A percentile compares a stretch with the other conserved stretches of the same genome.
Evolutionary conservation across 2,113 vertebrate species (phyloP).

Genomic region (Proterorhinus semilunaris): DNA sequence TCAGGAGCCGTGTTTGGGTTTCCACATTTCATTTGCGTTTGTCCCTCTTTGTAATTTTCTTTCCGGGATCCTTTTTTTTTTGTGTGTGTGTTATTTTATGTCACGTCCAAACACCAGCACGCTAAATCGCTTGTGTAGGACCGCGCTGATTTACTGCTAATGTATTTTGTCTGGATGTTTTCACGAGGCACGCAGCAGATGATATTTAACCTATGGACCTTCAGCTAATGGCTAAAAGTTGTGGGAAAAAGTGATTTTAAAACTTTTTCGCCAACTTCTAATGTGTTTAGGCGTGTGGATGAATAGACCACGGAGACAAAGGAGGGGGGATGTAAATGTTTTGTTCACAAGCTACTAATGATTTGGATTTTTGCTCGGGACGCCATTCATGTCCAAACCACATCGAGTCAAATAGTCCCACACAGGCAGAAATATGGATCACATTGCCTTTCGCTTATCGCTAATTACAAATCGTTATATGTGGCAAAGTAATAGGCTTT

Average conservation of each 20-base stretch:
- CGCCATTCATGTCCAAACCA: too few species aligned
- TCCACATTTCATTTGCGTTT: slow-evolving; percentile 27
- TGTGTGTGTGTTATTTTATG: slow-evolving; percentile 27
- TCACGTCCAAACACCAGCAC: slow-evolving; percentile 31
- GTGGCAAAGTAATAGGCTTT: too few species aligned
- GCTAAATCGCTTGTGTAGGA: slow-evolving; percentile 27
- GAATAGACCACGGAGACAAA: background rate
- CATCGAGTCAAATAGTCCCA: too few species aligned
- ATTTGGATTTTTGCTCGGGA: background rate
- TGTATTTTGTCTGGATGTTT: slow-evolving; percentile 47
- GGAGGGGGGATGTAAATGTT: too few species aligned
- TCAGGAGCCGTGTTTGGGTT: slow-evolving; percentile 47
- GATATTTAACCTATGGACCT: slow-evolving; percentile 34
- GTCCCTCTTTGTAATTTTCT: slow-evolving; percentile 14
- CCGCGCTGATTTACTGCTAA: slow-evolving; percentile 44
- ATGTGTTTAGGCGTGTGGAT: background rate
- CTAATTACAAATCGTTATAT: too few species aligned
- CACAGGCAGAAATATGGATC: too few species aligned
- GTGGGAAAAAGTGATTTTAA: background rate
- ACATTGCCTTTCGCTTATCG: too few species aligned
- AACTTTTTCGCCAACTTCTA: background rate
- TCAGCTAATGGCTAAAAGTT: slow-evolving; percentile 31
- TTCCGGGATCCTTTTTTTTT: background rate
- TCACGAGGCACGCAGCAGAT: slow-evolving; percentile 31
- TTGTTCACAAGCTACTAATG: background rate